Evolutionary conservation across 2,888 invertebrate species (phyloP), one percentile per base, ranked within the genome.

Genomic region (Heliothis peltigera): DNA sequence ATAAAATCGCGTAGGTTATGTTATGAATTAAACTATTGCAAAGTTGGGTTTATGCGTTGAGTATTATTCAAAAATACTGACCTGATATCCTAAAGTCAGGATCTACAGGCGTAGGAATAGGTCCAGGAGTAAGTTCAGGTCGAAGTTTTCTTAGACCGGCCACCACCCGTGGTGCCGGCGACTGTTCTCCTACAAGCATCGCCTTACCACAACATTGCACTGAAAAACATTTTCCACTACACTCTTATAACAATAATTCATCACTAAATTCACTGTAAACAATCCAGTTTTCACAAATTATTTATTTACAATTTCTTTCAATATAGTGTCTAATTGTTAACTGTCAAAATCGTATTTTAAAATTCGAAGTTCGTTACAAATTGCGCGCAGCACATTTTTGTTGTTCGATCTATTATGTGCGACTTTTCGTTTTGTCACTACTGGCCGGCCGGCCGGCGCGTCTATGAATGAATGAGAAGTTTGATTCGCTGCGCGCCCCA

Each of bases 81-180:
- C 94, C 94, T 91, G 94, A 94, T 91, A 95, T 94, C 85, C 94
- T 90, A 61, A 94, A 83, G 79, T 93, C 87, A 61, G 94, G 92
- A 84, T 95, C 94, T 46, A 91, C 87, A 60, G 94, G 94, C 70
- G 93, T 90, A 12, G 90, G 90, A 46, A 90, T 82, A 52, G 94
- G 94, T 81, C 92, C 94, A 65, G 94, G 94, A 62, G 94, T 94
- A 64, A 95, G 82, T 86, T 95, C 94, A 61, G 94, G 94, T 64
- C 91, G 91, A 51, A 94, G 90, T 85, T 95, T 95, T 85, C 93
- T 89, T 79, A 95, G 85, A 77, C 94, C 94, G 90, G 94, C 94
- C 91, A 95, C 94, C 94, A 95, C 94, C 75, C 94, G 92, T 82
- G 94, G 94, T 84, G 94, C 94, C 93, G 94, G 94, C 78, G 94